Evolutionary conservation across 1,140 invertebrate genomes (phyloP).

Genomic region (Hermatobates lingyangjiaoensis): DNA sequence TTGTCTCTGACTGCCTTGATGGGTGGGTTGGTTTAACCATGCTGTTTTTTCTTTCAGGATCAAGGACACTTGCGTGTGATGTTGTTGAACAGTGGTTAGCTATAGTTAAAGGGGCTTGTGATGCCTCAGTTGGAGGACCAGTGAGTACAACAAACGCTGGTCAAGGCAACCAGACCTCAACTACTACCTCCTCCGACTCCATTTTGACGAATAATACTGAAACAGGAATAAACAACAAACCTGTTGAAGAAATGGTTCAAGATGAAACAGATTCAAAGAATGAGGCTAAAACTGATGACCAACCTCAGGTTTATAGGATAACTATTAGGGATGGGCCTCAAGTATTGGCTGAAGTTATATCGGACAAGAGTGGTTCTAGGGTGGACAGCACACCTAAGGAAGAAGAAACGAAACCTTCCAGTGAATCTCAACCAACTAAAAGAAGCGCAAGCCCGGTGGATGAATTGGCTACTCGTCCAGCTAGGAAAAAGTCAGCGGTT

Average conservation of each 20-base stretch:
- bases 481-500: background rate
- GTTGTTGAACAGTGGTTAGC: constrained; percentile 82
- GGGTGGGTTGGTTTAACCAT: constrained; percentile 2
- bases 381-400: constrained; percentile 1
- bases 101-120: constrained; percentile 39
- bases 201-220: no score
- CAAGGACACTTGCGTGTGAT: constrained; percentile 48
- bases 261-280: constrained; percentile 5
- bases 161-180: background rate
- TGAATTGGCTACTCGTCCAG: background rate
- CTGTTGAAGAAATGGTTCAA: constrained; percentile 10
- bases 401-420: background rate
- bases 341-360: constrained; percentile 41
- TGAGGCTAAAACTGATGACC: constrained; percentile 2
- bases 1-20: background rate
- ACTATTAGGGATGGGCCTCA: constrained; percentile 52
- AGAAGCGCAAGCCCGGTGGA: background rate
- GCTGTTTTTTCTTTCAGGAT: constrained; percentile 33
- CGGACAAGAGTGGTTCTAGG: constrained; percentile 13
- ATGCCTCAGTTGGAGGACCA: constrained; percentile 2
- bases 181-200: constrained; percentile 1
- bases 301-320: constrained; percentile 37
- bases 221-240: background rate
- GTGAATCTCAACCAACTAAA: background rate
- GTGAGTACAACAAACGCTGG: constrained; percentile 2